phyloP scores from a whole-genome alignment of 1,140 invertebrate genomes.

The Leucophenga varia region DNA sequence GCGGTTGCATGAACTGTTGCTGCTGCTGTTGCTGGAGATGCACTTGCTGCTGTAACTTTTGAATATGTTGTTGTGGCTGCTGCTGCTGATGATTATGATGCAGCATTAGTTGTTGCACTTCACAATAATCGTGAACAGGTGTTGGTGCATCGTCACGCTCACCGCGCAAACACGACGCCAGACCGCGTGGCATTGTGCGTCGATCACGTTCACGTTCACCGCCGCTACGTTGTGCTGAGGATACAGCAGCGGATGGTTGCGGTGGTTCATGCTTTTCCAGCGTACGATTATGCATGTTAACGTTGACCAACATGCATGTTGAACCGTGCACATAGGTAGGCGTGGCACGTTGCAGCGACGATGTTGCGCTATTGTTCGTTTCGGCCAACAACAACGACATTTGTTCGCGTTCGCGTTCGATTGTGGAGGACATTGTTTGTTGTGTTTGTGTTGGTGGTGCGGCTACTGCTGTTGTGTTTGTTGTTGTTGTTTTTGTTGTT shows the following conservation, averaged over 20 bases:
- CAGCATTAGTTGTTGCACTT: slow-evolving; percentile 31
- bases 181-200: slow-evolving; percentile 42
- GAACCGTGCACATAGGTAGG: slow-evolving; percentile 1
- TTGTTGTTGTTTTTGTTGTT: too few relatives aligned
- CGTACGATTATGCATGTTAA: too few relatives aligned
- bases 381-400: slow-evolving; percentile 4
- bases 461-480: slow-evolving; percentile 19
- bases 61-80: slow-evolving; percentile 21
- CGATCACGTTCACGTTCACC: slow-evolving; percentile 14
- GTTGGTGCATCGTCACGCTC: slow-evolving; percentile 51
- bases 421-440: too few relatives aligned
- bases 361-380: slow-evolving; percentile 20
- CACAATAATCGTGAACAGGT: slow-evolving; percentile 40
- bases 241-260: too few relatives aligned
- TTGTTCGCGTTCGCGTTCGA: slow-evolving; percentile 6
- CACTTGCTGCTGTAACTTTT: slow-evolving; percentile 12
- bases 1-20: slow-evolving; percentile 11
- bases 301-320: too few relatives aligned
- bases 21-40: slow-evolving; percentile 4
- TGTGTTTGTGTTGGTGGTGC: slow-evolving; percentile 26
- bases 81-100: slow-evolving; percentile 20
- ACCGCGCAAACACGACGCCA: slow-evolving; percentile 50
- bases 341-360: slow-evolving; percentile 36
- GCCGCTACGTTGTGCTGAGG: slow-evolving; percentile 23
- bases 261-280: too few relatives aligned